Evolutionary conservation across 2,113 vertebrate species (phyloP).

Genomic region (Motacilla alba): DNA sequence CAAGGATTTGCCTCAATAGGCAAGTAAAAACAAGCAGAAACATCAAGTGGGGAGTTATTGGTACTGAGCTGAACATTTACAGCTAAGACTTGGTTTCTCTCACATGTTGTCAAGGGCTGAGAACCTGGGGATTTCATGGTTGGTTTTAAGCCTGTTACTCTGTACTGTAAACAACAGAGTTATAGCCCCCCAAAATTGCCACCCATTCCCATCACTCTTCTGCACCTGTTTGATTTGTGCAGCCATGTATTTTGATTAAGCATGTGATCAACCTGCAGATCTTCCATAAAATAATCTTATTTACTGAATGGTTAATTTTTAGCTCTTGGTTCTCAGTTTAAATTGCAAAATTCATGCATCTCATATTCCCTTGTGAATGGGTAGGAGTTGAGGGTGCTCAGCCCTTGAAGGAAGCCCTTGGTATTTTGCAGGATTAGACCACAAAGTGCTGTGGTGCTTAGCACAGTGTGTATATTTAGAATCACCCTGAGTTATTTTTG

Average conservation of each 20-base stretch:
- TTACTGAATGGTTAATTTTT: not conserved
- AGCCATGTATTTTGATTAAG: not conserved
- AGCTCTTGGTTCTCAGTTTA: not conserved
- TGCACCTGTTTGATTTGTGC: not conserved
- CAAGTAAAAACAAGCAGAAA: not conserved
- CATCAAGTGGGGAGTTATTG: not conserved
- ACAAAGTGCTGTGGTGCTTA: not conserved
- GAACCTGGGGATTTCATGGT: not conserved
- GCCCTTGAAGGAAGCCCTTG: not conserved
- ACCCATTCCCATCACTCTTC: not conserved
- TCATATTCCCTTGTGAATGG: not conserved
- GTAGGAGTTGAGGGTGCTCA: constrained; percentile 13
- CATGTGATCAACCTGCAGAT: not conserved
- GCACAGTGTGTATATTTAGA: not conserved
- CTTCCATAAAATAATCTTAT: not conserved
- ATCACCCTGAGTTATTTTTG: constrained; percentile 2
- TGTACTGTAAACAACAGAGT: not conserved
- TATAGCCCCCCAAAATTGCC: not conserved
- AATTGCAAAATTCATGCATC: not conserved
- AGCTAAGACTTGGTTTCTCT: not conserved
- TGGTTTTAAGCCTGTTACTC: not conserved
- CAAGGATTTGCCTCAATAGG: not conserved
- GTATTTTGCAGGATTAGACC: constrained; percentile 2
- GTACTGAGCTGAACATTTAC: not conserved
- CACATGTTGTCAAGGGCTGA: not conserved